Evolutionary conservation across 2,113 vertebrate species (phyloP).

Genomic region (Notechis scutatus): DNA sequence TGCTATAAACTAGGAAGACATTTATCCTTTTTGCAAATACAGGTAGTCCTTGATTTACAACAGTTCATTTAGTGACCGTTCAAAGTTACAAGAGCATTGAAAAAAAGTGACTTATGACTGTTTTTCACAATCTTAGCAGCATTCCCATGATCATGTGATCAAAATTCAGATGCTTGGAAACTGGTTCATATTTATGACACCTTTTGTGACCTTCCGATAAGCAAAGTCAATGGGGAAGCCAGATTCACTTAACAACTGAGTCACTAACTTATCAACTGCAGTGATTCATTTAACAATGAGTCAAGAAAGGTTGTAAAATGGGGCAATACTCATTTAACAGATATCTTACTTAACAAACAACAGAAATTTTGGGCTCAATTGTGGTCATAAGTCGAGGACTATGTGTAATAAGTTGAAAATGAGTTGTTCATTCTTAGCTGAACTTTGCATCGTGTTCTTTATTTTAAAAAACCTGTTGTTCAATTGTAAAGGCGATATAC

Average conservation of each 20-base stretch:
- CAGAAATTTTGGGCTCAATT: neutral
- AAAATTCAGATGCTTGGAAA: too few species aligned
- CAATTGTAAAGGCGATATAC: neutral
- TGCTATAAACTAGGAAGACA: neutral
- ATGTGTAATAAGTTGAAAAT: neutral
- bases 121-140: neutral
- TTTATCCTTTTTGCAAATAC: neutral
- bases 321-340: too few species aligned
- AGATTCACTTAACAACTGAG: too few species aligned
- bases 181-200: too few species aligned
- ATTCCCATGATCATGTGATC: neutral
- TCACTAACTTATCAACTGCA: too few species aligned
- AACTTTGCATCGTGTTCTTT: neutral
- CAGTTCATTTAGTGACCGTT: neutral
- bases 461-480: neutral
- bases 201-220: too few species aligned
- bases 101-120: neutral
- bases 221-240: too few species aligned
- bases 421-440: neutral
- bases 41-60: neutral
- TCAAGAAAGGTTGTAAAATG: too few species aligned
- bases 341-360: neutral
- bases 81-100: neutral
- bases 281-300: too few species aligned
- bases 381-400: neutral